These are phyloP conservation scores for Andrena haemorrhoa DNA, from an alignment of 2,888 invertebrate genomes.

Conservation along the genomic window DNA sequence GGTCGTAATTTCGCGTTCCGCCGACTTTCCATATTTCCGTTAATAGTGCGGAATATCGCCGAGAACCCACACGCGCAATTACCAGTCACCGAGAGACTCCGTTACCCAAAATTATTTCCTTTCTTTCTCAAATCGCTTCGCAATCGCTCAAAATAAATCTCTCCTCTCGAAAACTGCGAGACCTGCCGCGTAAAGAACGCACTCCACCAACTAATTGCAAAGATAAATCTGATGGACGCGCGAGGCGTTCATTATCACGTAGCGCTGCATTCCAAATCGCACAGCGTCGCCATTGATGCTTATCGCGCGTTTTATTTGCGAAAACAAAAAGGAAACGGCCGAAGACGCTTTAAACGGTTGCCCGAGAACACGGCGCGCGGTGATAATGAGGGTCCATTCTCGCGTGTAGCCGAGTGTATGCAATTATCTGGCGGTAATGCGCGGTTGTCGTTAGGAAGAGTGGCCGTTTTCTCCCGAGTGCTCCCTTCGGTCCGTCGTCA, in stretches of 20 bases:
- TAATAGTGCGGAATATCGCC: constrained; percentile 19
- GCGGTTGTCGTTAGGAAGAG: constrained; percentile 73
- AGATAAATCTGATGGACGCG: neutral
- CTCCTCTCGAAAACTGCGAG: neutral
- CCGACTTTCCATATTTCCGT: neutral
- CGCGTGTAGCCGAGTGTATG: constrained; percentile 69
- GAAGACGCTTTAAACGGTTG: constrained; percentile 31
- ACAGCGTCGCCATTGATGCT: constrained; percentile 62
- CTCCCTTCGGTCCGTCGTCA: constrained; percentile 54
- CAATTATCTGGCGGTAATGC: constrained; percentile 76
- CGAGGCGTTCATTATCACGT: constrained; percentile 7
- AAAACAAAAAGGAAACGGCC: constrained; percentile 24
- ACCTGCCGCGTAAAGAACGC: neutral
- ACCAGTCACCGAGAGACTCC: neutral
- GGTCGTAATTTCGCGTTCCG: neutral
- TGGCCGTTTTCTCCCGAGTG: constrained; percentile 66
- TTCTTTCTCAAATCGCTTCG: neutral
- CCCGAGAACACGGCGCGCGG: constrained; percentile 39
- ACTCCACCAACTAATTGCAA: neutral
- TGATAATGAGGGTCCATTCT: constrained; percentile 72
- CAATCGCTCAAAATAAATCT: neutral
- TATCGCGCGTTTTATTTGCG: constrained; percentile 59
- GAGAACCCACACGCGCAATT: neutral
- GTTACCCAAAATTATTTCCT: neutral
- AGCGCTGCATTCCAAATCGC: constrained; percentile 28